These are phyloP conservation scores for Dicentrarchus labrax DNA, from an alignment of 2,113 vertebrate species.

Conservation along the genomic window DNA sequence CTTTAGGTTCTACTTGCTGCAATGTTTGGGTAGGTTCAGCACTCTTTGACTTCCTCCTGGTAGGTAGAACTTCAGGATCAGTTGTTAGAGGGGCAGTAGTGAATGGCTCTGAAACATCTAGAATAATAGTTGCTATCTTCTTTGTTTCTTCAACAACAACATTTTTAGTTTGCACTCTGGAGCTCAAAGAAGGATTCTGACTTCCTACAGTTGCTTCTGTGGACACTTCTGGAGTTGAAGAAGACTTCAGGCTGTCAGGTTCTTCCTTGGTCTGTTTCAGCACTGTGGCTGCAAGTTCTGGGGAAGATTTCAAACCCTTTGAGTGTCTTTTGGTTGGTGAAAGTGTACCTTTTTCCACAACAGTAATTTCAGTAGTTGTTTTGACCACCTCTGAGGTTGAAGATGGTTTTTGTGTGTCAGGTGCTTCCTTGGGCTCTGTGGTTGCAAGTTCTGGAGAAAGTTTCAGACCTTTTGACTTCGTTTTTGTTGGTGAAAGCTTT, in stretches of 20 bases:
- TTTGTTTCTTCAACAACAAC: slow-evolving; percentile 5
- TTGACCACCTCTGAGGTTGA: background rate
- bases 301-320: background rate
- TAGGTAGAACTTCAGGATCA: too few relatives aligned
- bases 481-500: background rate
- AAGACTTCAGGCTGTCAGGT: background rate
- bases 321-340: slow-evolving; percentile 39
- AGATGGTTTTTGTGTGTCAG: background rate
- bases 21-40: too few relatives aligned
- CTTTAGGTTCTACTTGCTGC: too few relatives aligned
- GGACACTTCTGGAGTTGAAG: background rate
- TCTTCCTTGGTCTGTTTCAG: background rate
- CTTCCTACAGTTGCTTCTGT: background rate
- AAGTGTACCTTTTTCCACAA: background rate
- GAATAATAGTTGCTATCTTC: background rate
- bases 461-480: background rate
- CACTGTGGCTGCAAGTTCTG: background rate
- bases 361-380: background rate
- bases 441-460: background rate
- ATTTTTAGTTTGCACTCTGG: background rate
- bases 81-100: too few relatives aligned
- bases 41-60: too few relatives aligned
- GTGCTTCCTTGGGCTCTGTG: background rate
- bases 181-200: background rate
- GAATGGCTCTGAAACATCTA: background rate